Evolutionary conservation across 2,113 vertebrate species (phyloP), one percentile per base, ranked within the genome.

Genomic region (Rhizomys pruinosus): DNA sequence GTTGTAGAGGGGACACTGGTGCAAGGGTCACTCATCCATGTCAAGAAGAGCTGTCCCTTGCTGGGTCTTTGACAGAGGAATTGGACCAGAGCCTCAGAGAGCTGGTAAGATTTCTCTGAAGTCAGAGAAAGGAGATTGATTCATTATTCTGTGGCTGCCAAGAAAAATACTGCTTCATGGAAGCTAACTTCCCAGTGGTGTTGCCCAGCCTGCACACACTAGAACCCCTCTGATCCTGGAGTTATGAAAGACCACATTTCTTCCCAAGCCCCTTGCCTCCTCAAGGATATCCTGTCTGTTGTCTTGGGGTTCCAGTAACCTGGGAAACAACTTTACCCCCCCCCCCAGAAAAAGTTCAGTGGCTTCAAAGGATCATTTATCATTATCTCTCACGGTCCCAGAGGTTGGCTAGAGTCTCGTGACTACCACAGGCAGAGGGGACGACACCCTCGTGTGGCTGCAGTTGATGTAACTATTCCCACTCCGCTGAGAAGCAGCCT

Each of bases 161-260:
- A 76, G 81, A 89, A 97, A 95, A 47, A 57, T 5, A 82, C 93
- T 95, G 68, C 81, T 96, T 69, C 64, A 63, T 93, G 66, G 81
- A 90, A 39, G n/a, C 93, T 25, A 64, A 61, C 71, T 91, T 96
- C 77, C 61, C 8, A 19, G 5, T 8, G 2, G 69, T 78, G 69
- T 37, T 13, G 23, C 22, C 88, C 86, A 7, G 92, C 20, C 23
- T 85, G 15, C 27, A 32, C 15, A 19, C 16, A 42, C 37, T 27
- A 42, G 63, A 19, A 90, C 37, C 68, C 94, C 84, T 87, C 95
- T 73, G 23, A 95, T 90, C 89, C 93, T 27, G 68, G 39, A 42
- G 39, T 32, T 72, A 37, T 3, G 42, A 34, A 64, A 44, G 59
- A 92, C 82, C 87, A 93, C 71, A n/a, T 73, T 29, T 61, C 22